Base-by-base conservation (phyloP, 1,140 invertebrate species). In the Drusus annulatus region DNA sequence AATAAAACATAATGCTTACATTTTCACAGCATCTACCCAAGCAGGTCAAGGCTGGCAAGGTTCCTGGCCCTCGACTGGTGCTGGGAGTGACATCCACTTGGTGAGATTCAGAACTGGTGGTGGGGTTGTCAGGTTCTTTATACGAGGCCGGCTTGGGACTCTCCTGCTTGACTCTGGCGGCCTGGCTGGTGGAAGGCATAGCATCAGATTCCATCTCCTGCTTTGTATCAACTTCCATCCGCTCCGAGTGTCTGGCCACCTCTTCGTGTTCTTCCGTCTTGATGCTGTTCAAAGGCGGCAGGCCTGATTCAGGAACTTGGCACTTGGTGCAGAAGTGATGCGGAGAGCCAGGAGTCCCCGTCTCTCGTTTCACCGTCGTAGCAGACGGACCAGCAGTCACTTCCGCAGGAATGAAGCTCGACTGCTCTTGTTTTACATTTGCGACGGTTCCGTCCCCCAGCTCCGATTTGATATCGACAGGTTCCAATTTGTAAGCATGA, bases 141-240 rank as follows among this genome's bases (percentile, higher is more conserved):
- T n/a, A n/a, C n/a, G n/a, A 13, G 23, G 62, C 23, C 13, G n/a
- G 45, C 60, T 73, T 50, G 36, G 76, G 71, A 16, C 58, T 77
- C 60, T 81, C 80, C 19, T 54, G 69, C 75, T 81, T 81, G 23
- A 81, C 51, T 17, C 65, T 65, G 23, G 51, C 28, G 7, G 63
- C n/a, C 15, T 65, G 23, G 5, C 56, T 23, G 31, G 19, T 76
- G 17, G 56, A 69, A 16, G 76, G 25, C 31, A 77, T n/a, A 3
- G 68, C 23, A 8, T 21, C 54, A 36, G 19, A 31, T 50, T 69
- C 78, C 1, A 58, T 56, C 60, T 83, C 81, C 19, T 68, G 81
- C 69, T 83, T 83, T 0, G 80, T 58, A 45, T 82, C 81, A 8
- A 82, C 74, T 15, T 80, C 79, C 81, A 83, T 82, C 15, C 50